Base-by-base conservation (phyloP, 2,888 invertebrate genomes). In the Polydrusus pterygomalis region DNA sequence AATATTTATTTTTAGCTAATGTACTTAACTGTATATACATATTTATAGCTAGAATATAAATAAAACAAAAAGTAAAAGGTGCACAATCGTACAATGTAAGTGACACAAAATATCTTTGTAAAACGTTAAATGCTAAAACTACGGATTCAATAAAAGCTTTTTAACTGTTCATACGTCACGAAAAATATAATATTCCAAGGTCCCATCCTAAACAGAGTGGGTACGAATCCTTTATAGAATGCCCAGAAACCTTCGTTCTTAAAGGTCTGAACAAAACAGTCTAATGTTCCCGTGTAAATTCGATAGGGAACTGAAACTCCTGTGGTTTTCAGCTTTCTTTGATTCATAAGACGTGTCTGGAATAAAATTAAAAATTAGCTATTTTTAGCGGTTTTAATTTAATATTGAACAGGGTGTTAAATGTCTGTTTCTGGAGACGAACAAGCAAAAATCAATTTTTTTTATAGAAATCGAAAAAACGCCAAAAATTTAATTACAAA, bases 161-260 rank as follows among this genome's bases (percentile, higher is more conserved):
- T 97, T 78, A 97, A 90, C 87, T 97, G 96, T 87, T 97, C 97
- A 87, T 96, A 97, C 9, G 96, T 95, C 85, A 97, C 91, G 89
- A 97, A 97, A 90, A 97, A 97, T 86, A 97, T 97, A 80, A 98
- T 94, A 89, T 97, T 97, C 97, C 97, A 98, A 6, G 98, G 97
- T 0, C 97, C 97, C 94, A 98, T 96, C 80, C 97, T 91, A 81
- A 98, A 91, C 94, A 96, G 95, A 25, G 97, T 96, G n/a, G 98
- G 98, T 80, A 97, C 90, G 88, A 98, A 97, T 30, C 97, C 98
- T 90, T 97, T 97, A 89, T 98, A 98, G 70, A 98, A 90, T 40
- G 97, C 97, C 82, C 91, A 88, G 79, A 95, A 88, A 2, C 98
- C 97, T 89, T 98, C 97, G 87, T 92, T 94, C 80, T 92, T 93